Percentiles rank a stretch among this genome's conserved stretches.
These are phyloP conservation scores for Scolopax rusticola DNA, from an alignment of 2,797 vertebrate genomes.

Conservation along the genomic window DNA sequence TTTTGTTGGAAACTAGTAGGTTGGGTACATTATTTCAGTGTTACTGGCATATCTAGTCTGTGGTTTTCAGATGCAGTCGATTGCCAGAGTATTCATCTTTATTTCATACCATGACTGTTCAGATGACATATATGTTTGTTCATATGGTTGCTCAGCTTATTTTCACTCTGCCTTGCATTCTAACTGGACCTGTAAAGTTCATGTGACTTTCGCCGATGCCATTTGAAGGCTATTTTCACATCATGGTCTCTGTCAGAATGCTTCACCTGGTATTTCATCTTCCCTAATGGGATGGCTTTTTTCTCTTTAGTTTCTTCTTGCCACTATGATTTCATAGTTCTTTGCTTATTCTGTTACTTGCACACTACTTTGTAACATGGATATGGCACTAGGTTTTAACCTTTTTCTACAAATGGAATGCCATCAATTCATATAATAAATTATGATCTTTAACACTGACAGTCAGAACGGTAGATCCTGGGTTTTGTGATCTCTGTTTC, in stretches of 20 bases:
- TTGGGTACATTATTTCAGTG: background rate
- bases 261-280: background rate
- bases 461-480: background rate
- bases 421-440: background rate
- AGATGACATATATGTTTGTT: background rate
- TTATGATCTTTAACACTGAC: background rate
- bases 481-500: background rate
- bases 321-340: background rate
- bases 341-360: background rate
- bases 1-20: background rate
- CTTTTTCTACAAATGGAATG: background rate
- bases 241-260: background rate
- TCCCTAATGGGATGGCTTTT: background rate
- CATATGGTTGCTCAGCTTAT: background rate
- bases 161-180: background rate
- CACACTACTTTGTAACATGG: background rate
- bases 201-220: background rate
- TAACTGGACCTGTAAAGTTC: background rate
- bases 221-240: background rate
- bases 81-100: background rate
- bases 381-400: background rate
- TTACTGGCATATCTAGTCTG: background rate
- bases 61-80: background rate
- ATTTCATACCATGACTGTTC: background rate
- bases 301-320: background rate